Conservation (phyloP, 2,797 vertebrate species). For the Carduelis carduelis region DNA sequence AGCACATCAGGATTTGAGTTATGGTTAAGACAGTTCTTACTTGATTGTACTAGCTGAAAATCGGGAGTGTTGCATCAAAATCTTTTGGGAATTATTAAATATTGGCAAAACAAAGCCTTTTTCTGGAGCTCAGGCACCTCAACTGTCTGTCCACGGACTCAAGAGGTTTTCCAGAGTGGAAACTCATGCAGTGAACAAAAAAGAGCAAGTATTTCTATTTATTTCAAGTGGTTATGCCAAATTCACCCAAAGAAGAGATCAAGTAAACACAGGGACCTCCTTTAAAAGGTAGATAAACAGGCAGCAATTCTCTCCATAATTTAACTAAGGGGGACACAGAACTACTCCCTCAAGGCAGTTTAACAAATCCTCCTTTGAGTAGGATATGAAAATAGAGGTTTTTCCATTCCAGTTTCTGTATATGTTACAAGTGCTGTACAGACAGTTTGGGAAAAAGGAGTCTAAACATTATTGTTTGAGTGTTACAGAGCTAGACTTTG, state of each 20-base stretch:
- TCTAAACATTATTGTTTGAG: background rate
- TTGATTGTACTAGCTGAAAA: background rate
- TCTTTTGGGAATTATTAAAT: background rate
- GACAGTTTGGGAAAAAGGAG: background rate
- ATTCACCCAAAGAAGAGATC: background rate
- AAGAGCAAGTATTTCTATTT: background rate
- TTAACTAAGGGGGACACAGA: background rate
- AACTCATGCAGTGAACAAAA: background rate
- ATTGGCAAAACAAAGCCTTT: background rate
- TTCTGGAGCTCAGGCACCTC: background rate
- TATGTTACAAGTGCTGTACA: background rate
- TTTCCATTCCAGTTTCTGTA: background rate
- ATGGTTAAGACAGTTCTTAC: background rate
- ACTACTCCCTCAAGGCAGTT: background rate
- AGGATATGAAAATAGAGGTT: background rate
- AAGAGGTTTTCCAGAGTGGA: background rate
- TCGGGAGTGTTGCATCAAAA: background rate
- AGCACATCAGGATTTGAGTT: background rate
- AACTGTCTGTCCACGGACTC: fast-evolving
- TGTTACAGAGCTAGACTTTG: background rate
- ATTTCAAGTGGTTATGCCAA: background rate
- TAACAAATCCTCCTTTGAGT: background rate
- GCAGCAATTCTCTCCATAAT: background rate
- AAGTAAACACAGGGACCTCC: background rate
- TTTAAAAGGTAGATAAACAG: background rate